These are phyloP conservation scores for Colletes collaris DNA, from an alignment of 2,888 invertebrate species.

Conservation along the genomic window DNA sequence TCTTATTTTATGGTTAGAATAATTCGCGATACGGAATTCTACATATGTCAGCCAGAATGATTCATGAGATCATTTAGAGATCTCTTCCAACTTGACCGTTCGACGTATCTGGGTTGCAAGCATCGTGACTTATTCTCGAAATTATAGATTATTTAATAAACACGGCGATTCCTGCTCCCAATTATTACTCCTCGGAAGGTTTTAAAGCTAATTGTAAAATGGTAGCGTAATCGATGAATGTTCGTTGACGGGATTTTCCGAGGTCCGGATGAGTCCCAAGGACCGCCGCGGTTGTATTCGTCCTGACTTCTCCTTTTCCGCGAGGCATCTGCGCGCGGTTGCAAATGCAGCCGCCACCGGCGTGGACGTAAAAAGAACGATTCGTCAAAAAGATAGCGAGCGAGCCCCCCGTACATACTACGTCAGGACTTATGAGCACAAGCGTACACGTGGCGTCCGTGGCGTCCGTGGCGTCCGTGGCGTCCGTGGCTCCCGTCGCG, in stretches of 20 bases:
- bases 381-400: conserved; percentile 70
- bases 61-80: too few species aligned
- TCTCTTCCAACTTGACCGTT: too few species aligned
- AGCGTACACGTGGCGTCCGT: conserved; percentile 68
- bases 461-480: conserved; percentile 66
- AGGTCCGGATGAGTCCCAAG: conserved; percentile 4
- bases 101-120: too few species aligned
- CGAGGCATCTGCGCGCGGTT: conserved; percentile 57
- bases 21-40: too few species aligned
- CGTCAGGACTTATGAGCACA: conserved; percentile 69
- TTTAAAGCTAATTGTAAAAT: too few species aligned
- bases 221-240: too few species aligned
- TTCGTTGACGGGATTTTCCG: conserved; percentile 6
- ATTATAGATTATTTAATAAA: too few species aligned
- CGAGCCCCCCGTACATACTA: conserved; percentile 37
- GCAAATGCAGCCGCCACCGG: conserved; percentile 41
- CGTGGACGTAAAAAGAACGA: conserved; percentile 65
- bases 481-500: conserved; percentile 64
- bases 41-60: too few species aligned
- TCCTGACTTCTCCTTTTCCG: conserved; percentile 36
- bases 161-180: too few species aligned
- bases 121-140: too few species aligned
- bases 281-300: conserved; percentile 37
- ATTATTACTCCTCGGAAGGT: too few species aligned
- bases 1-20: too few species aligned